Base-by-base conservation (phyloP, 2,797 vertebrate genomes). In the Pangasius mekongensis region DNA sequence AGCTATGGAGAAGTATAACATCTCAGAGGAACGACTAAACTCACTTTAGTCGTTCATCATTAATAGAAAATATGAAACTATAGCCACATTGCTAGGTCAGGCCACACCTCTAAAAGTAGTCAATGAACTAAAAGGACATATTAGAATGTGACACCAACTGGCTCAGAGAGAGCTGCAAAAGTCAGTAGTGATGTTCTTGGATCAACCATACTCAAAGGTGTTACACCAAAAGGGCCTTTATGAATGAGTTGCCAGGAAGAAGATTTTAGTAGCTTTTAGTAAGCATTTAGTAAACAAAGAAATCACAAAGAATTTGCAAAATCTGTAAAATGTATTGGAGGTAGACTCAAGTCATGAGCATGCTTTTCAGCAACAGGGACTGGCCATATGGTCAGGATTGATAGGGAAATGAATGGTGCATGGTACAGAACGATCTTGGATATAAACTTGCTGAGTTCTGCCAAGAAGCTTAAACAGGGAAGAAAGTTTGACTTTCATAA, bases 191-290 rank as follows among this genome's bases (percentile, higher is more conserved):
- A 77, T 77, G 14, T 30, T 81, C 54, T 60, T 80, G 52, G 77
- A 58, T 58, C 52, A 80, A 56, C 11, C 39, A n/a, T 76, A 6
- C 43, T 56, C 30, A 22, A 54, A 77, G 18, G 9, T 30, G 74
- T n/a, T 49, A 7, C 74, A 49, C 74, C 39, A 54, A 54, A 78
- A 20, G 20, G 76, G 18, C 22, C 27, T 78, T 78, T n/a, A 33
- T 78, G 13, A 56, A 54, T 9, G 49, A 54, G 36, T 33, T 56
- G 47, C 27, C 43, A 78, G 27, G 27, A 30, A 54, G 49, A 78
- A 27, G 49, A 49, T 24, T 78, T 78, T 78, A 52, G 27, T 78
- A 73, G 43, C 76, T 24, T 78, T 78, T 78, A 52, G 27, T 78
- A 73, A 73, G 43, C 76, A 11, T 78, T 78, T 78, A 52, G 27